phyloP scores from a whole-genome alignment of 2,113 vertebrate genomes.

The Vimba vimba region DNA sequence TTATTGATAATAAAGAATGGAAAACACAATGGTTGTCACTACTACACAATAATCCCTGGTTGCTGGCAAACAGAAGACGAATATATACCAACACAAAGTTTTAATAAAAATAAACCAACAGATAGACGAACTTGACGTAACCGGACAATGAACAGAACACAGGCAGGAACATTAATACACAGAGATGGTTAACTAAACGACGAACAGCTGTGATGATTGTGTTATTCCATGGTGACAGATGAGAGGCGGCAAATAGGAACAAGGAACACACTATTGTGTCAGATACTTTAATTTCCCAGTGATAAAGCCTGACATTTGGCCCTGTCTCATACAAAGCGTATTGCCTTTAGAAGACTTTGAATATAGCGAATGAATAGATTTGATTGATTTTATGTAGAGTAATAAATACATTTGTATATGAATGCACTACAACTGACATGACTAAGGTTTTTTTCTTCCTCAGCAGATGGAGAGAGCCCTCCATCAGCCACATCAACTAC shows the following conservation, averaged over 20 bases:
- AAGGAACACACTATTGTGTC: not conserved
- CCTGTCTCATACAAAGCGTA: not conserved
- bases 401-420: not conserved
- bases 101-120: too few species aligned
- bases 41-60: too few species aligned
- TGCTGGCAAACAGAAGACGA: too few species aligned
- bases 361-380: not conserved
- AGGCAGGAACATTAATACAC: too few species aligned
- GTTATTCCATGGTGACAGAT: too few species aligned
- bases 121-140: too few species aligned
- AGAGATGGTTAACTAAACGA: too few species aligned
- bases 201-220: too few species aligned
- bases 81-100: too few species aligned
- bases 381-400: not conserved
- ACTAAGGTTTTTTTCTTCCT: constrained; percentile 25
- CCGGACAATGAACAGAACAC: too few species aligned
- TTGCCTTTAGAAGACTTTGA: not conserved
- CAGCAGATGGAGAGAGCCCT: constrained; percentile 60
- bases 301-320: not conserved
- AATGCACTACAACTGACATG: not conserved
- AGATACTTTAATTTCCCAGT: not conserved
- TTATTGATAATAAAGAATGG: not conserved
- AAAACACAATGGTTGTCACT: too few species aligned
- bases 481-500: constrained; percentile 39
- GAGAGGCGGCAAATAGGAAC: too few species aligned